These are phyloP conservation scores for Myotis brandtii DNA, from an alignment of 2,113 vertebrate genomes.

Conservation along the genomic window DNA sequence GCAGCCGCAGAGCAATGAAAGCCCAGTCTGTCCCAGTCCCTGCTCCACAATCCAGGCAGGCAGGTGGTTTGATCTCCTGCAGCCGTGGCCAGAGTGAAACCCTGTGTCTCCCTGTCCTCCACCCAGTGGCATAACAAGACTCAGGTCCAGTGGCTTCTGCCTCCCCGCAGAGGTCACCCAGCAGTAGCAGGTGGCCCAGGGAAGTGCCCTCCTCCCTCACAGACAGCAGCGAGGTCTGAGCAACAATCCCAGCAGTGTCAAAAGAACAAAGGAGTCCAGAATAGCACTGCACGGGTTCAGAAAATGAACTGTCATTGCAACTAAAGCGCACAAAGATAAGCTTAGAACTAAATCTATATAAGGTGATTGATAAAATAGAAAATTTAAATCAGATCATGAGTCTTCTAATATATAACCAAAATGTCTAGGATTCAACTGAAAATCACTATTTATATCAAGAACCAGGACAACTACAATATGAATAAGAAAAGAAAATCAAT, in stretches of 20 bases:
- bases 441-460: background rate
- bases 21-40: no score
- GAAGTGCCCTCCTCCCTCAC: background rate
- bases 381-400: background rate
- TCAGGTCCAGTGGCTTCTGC: background rate
- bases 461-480: background rate
- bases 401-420: background rate
- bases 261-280: background rate
- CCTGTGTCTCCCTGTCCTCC: background rate
- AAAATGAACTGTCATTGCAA: background rate
- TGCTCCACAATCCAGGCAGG: background rate
- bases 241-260: background rate
- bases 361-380: background rate
- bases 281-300: background rate
- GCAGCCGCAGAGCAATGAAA: background rate
- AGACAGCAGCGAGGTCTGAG: background rate
- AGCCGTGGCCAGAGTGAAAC: background rate
- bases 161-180: background rate
- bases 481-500: background rate
- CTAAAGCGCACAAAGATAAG: background rate
- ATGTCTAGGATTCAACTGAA: background rate
- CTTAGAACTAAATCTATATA: background rate
- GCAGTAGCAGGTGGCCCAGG: background rate
- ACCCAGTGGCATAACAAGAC: background rate
- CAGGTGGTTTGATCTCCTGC: background rate